Base-by-base conservation (phyloP, 2,113 vertebrate genomes). In the Psophia crepitans region DNA sequence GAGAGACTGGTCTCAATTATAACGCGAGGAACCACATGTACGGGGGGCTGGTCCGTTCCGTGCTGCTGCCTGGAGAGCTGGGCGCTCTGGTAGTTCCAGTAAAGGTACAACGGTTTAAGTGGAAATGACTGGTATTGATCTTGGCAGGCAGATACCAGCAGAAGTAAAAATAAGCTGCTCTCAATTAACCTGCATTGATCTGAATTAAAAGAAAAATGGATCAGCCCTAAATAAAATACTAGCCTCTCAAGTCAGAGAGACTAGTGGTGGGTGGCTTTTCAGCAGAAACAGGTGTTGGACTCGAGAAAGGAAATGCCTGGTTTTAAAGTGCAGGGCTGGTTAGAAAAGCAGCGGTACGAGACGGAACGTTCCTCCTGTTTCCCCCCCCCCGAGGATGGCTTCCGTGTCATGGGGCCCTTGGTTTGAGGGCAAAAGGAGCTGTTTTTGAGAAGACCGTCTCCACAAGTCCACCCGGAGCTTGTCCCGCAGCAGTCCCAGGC, bases 161-260 rank as follows among this genome's bases (percentile, higher is more conserved):
- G 85, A 96, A 97, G 96, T 97, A 97, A 98, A 97, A 98, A 98
- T 97, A 97, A 97, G 91, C 91, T 76, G 92, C 94, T 97, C 97
- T 97, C 97, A 92, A 97, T 98, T 97, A 98, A 97, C 96, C 92
- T 0, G 33, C 96, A 97, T 97, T 97, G 97, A 97, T 97, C 97
- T 96, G 97, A 97, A 97, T 97, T 96, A 97, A 97, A 97, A 97
- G 95, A 94, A 92, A 91, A 93, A 96, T 96, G 86, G 94, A 96
- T 90, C 90, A 87, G 86, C 14, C 74, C 81, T 61, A 83, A 91
- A 93, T 95, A 87, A 90, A 95, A 96, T 56, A 64, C 70, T 53
- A 26, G 1, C 17, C 57, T 95, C 76, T 84, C 89, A 41, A 81
- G 85, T 23, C 41, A 7, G 88, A 32, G 84, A 70, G 83, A 60